Percentiles rank a stretch among this genome's conserved stretches.
These are phyloP conservation scores for Alcedo quadribrachys DNA, from an alignment of 2,797 vertebrate species.

Conservation along the genomic window DNA sequence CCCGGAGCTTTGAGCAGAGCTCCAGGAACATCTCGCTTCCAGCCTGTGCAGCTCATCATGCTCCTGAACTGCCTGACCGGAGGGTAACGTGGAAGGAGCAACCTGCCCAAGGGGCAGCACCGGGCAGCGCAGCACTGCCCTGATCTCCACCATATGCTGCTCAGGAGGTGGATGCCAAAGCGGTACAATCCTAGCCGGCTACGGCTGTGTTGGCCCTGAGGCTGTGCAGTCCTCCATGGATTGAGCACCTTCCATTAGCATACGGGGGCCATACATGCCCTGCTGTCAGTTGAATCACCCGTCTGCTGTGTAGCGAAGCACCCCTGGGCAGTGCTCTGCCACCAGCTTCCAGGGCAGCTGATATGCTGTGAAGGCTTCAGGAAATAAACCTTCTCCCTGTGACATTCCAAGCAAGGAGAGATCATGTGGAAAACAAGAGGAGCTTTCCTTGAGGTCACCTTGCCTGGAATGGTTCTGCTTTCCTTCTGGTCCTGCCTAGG, in stretches of 20 bases:
- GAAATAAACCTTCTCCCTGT: background rate
- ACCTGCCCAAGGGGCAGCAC: background rate
- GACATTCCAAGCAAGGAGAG: background rate
- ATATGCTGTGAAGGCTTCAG: background rate
- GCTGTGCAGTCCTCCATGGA: background rate
- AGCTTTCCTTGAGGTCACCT: background rate
- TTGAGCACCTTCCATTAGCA: background rate
- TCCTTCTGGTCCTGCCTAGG: background rate
- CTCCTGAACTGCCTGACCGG: background rate
- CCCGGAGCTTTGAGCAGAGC: background rate
- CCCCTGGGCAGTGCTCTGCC: background rate
- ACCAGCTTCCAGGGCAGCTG: background rate
- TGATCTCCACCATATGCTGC: fast-evolving
- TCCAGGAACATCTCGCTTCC: background rate
- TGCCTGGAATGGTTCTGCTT: background rate
- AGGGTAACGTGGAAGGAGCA: background rate
- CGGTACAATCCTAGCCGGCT: background rate
- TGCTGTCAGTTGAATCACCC: fast-evolving
- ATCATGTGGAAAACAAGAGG: background rate
- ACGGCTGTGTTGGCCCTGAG: background rate
- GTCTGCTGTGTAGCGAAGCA: background rate
- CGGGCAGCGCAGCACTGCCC: fast-evolving
- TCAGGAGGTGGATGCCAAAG: background rate
- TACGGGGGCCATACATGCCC: fast-evolving
- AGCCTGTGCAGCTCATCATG: background rate